Percentiles rank a stretch among this genome's conserved stretches.
These are phyloP conservation scores for Bembecia ichneumoniformis DNA, from an alignment of 2,888 invertebrate genomes.

Conservation along the genomic window DNA sequence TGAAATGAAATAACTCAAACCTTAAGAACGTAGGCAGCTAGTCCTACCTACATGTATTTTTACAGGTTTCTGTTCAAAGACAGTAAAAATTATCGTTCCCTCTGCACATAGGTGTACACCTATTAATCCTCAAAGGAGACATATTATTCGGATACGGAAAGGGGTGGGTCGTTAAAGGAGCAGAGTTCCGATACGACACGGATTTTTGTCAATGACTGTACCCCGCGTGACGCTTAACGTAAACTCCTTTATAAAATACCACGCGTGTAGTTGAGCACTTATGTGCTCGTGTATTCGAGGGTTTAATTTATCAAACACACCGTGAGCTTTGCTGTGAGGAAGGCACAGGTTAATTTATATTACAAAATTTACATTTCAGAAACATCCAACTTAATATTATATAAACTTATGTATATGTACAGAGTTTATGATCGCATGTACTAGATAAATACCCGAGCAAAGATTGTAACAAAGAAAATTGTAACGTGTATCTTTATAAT, in stretches of 20 bases:
- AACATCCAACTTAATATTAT: too few relatives aligned
- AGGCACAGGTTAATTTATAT: conserved; percentile 18
- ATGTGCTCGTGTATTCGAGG: background rate
- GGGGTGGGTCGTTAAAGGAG: conserved; percentile 16
- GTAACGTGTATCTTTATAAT: too few relatives aligned
- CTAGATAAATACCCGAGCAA: too few relatives aligned
- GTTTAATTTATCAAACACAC: background rate
- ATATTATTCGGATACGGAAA: conserved; percentile 14
- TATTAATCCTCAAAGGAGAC: conserved; percentile 16
- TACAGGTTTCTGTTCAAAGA: too few relatives aligned
- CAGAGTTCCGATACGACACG: conserved; percentile 33
- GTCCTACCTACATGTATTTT: too few relatives aligned
- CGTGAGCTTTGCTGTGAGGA: background rate
- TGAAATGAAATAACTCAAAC: too few relatives aligned
- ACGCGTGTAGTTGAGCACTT: conserved; percentile 1
- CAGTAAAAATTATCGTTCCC: too few relatives aligned
- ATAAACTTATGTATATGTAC: too few relatives aligned
- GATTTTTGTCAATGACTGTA: conserved; percentile 35
- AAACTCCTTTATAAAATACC: conserved; percentile 11
- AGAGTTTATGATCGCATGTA: too few relatives aligned
- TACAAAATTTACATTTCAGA: conserved; percentile 10
- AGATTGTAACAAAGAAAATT: too few relatives aligned
- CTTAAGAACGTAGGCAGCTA: too few relatives aligned
- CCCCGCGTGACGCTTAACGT: conserved; percentile 24
- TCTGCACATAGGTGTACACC: conserved; percentile 5